Conservation (phyloP, 2,113 vertebrate species). For the Petaurus breviceps region DNA sequence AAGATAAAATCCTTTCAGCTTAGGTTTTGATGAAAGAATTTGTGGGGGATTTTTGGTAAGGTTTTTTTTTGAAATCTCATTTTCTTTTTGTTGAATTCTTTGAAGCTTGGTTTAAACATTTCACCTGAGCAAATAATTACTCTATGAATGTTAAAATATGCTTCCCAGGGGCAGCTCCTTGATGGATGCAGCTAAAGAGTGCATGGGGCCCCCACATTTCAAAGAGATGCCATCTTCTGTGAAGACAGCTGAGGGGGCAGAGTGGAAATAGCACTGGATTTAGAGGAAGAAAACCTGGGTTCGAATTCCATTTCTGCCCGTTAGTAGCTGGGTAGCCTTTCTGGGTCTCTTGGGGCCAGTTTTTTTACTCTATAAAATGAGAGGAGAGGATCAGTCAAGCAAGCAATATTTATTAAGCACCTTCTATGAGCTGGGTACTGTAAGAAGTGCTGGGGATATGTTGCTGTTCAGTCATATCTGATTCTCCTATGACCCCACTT, state of each 20-base stretch:
- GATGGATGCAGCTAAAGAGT: background rate
- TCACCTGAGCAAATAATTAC: slow-evolving; percentile 40
- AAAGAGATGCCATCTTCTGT: background rate
- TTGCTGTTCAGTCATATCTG: background rate
- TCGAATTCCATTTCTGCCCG: background rate
- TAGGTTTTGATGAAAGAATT: slow-evolving; percentile 52
- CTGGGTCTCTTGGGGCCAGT: no score
- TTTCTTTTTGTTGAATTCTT: slow-evolving; percentile 50
- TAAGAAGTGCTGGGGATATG: background rate
- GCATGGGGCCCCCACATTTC: slow-evolving; percentile 51
- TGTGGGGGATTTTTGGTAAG: background rate
- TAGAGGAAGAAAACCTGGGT: background rate
- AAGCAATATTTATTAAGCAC: background rate
- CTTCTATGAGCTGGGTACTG: background rate
- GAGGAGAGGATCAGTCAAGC: background rate
- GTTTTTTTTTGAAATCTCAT: slow-evolving; percentile 45
- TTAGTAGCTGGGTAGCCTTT: no score
- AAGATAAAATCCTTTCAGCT: slow-evolving; percentile 48
- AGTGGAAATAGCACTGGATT: background rate
- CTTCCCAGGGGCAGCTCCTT: slow-evolving; percentile 24
- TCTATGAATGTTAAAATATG: background rate
- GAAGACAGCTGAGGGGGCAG: background rate
- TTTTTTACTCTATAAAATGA: background rate
- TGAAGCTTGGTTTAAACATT: slow-evolving; percentile 54
- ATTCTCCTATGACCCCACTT: background rate